Conservation (phyloP, 2,797 vertebrate species). For the Pangasius mekongensis region DNA sequence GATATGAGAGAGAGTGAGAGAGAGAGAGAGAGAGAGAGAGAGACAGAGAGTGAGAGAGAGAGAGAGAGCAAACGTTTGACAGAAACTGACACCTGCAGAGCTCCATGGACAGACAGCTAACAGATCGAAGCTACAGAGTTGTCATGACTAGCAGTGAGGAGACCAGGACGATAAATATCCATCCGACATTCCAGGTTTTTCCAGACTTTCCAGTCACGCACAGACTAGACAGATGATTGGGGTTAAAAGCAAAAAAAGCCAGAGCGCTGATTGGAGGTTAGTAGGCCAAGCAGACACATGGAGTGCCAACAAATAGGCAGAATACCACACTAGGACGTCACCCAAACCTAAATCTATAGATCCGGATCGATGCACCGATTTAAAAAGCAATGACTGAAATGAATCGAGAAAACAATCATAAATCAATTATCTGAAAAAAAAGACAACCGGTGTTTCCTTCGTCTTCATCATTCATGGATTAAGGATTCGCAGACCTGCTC, state of each 20-base stretch:
- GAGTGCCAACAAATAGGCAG: not conserved
- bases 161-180: constrained; percentile 37
- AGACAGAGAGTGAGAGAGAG: not conserved
- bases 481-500: not conserved
- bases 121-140: not conserved
- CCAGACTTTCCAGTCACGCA: not conserved
- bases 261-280: constrained; percentile 22
- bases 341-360: not conserved
- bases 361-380: not conserved
- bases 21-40: not conserved
- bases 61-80: not conserved
- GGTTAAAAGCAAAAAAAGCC: constrained; percentile 35
- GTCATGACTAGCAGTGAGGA: constrained; percentile 7
- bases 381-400: not conserved
- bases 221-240: not conserved
- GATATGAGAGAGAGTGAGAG: not conserved
- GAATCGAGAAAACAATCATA: not conserved
- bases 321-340: too few relatives aligned
- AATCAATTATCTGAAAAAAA: not conserved
- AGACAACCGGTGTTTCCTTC: not conserved
- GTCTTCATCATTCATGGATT: not conserved
- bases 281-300: not conserved
- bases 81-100: not conserved
- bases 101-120: not conserved
- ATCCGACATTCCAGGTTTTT: constrained; percentile 10